Evolutionary conservation across 2,888 invertebrate genomes (phyloP).

Genomic region (Scaptomyza cyrtandrae): DNA sequence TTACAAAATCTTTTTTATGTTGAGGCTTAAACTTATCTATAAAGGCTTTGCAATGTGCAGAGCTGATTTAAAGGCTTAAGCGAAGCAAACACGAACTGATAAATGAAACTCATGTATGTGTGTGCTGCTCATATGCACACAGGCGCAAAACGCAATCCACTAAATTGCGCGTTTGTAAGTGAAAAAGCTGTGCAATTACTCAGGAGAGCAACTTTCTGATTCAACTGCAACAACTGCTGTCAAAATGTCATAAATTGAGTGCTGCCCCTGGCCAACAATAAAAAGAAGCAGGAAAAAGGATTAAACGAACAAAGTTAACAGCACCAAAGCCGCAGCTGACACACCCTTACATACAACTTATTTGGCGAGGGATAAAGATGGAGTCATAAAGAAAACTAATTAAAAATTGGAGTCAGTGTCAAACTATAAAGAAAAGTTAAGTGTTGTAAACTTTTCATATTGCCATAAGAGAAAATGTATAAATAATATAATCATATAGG

Average conservation of each 20-base stretch:
- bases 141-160: constrained; percentile 65
- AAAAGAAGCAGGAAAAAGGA: constrained; percentile 37
- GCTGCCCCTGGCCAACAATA: constrained; percentile 41
- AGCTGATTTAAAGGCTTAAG: constrained; percentile 34
- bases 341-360: constrained; percentile 30
- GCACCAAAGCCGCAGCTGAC: constrained; percentile 19
- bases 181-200: constrained; percentile 79
- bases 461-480: no score
- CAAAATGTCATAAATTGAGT: constrained; percentile 81
- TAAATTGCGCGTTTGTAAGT: constrained; percentile 75
- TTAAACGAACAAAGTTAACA: constrained; percentile 20
- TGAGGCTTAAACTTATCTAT: not conserved
- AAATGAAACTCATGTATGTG: constrained; percentile 10
- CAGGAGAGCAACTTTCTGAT: constrained; percentile 77
- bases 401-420: not conserved
- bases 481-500: no score
- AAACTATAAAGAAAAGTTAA: not conserved
- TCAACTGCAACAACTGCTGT: constrained; percentile 80
- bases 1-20: not conserved
- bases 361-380: not conserved
- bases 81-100: not conserved
- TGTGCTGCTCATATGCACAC: constrained; percentile 29
- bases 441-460: not conserved
- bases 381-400: not conserved
- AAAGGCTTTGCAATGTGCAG: not conserved